These are phyloP conservation scores for Pseudoatta argentina DNA, from an alignment of 1,140 invertebrate species.

Conservation along the genomic window DNA sequence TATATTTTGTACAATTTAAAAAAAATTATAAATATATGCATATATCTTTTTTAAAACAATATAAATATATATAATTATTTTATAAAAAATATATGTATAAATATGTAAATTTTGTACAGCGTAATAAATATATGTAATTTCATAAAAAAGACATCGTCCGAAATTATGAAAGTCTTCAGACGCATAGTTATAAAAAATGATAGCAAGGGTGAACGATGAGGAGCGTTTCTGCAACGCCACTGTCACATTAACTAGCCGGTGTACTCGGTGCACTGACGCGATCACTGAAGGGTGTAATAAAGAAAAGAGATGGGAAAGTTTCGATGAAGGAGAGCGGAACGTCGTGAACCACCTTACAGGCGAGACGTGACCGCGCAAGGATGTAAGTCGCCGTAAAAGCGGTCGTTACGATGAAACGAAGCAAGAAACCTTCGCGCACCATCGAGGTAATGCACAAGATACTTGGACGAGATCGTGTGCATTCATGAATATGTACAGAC, in stretches of 20 bases:
- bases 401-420: conserved; percentile 60
- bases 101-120: neutral
- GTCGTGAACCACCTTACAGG: conserved; percentile 31
- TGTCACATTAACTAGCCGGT: conserved; percentile 4
- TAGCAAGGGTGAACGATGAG: conserved; percentile 14
- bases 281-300: conserved; percentile 23
- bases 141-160: neutral
- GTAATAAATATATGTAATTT: neutral
- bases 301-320: conserved; percentile 41
- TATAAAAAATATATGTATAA: neutral
- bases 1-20: neutral
- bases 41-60: neutral
- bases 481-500: neutral
- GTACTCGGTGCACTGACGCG: conserved; percentile 15
- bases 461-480: conserved; percentile 20
- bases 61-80: conserved; percentile 14
- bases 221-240: neutral
- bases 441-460: conserved; percentile 24
- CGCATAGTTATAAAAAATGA: conserved; percentile 3
- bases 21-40: neutral
- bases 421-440: conserved; percentile 38
- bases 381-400: conserved; percentile 62
- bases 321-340: conserved; percentile 43
- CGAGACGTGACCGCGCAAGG: conserved; percentile 49
- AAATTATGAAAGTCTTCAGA: neutral